A percentile compares a stretch with the other conserved stretches of the same genome.
phyloP scores from a whole-genome alignment of 2,888 invertebrate genomes.

The Pachydiplax longipennis region DNA sequence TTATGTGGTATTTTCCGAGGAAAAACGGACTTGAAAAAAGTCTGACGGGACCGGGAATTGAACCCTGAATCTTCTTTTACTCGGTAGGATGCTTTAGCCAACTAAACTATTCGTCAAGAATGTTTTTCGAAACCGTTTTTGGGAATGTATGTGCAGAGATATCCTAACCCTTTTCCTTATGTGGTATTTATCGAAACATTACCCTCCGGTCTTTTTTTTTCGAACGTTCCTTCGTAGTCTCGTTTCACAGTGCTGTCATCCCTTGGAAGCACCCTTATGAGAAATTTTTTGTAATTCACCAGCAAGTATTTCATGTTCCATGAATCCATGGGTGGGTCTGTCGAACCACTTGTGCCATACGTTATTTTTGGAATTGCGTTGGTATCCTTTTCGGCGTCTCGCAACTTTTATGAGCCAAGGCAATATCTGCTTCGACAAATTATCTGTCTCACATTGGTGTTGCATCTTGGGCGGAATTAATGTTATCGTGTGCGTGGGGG shows the following conservation, averaged over 20 bases:
- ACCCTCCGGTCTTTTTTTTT: not conserved
- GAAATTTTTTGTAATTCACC: not conserved
- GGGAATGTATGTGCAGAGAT: too few relatives aligned
- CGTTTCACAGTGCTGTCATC: not conserved
- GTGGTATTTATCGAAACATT: not conserved
- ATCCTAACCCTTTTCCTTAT: too few relatives aligned
- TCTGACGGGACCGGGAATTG: too few relatives aligned
- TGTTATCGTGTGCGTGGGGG: not conserved
- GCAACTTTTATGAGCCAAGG: not conserved
- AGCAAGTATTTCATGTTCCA: not conserved
- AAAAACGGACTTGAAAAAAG: too few relatives aligned
- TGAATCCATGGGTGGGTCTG: not conserved
- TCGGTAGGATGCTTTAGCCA: too few relatives aligned
- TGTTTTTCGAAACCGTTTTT: too few relatives aligned
- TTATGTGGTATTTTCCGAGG: not conserved
- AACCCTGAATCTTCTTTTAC: too few relatives aligned
- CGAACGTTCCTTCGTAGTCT: not conserved
- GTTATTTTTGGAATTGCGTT: constrained; percentile 35
- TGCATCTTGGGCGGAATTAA: not conserved
- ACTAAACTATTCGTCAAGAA: too few relatives aligned
- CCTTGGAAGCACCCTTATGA: too few relatives aligned
- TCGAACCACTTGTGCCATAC: constrained; percentile 29
- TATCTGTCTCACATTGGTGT: not conserved
- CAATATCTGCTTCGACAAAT: not conserved
- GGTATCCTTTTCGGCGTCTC: not conserved